phyloP scores from a whole-genome alignment of 2,113 vertebrate genomes.

The Chunga burmeisteri region DNA sequence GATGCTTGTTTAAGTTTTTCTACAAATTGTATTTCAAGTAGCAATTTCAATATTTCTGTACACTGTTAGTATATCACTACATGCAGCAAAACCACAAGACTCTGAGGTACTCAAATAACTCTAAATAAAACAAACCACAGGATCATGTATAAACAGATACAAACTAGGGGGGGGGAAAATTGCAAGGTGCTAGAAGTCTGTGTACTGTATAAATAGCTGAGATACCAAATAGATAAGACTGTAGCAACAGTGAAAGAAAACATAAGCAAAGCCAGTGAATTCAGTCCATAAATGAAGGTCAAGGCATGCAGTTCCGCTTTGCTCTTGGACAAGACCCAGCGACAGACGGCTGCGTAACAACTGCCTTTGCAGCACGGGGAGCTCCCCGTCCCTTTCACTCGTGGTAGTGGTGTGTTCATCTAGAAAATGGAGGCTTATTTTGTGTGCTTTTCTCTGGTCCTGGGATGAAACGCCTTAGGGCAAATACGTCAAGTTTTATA shows the following conservation, averaged over 20 bases:
- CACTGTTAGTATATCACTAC: background rate
- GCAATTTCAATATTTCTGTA: slow-evolving; percentile 27
- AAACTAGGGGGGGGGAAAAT: background rate
- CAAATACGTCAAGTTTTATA: background rate
- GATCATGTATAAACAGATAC: background rate
- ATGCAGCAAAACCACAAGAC: slow-evolving; percentile 21
- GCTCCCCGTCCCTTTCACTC: background rate
- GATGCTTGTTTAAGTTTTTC: slow-evolving; percentile 7
- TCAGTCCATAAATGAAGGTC: background rate
- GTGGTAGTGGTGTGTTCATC: background rate
- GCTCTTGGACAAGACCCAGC: background rate
- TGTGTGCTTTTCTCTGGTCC: background rate
- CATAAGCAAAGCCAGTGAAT: background rate
- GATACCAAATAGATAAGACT: background rate
- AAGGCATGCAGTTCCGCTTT: background rate
- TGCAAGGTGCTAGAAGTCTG: background rate
- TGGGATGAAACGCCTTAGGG: background rate
- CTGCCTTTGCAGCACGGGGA: background rate
- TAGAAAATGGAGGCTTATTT: background rate
- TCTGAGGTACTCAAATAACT: background rate
- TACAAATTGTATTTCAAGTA: slow-evolving; percentile 36
- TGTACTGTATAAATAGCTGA: background rate
- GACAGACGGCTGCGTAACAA: background rate
- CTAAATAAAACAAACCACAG: background rate
- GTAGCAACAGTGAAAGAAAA: slow-evolving; percentile 32